Evolutionary conservation across 2,113 vertebrate genomes (phyloP).

Genomic region (Erpornis zantholeuca): DNA sequence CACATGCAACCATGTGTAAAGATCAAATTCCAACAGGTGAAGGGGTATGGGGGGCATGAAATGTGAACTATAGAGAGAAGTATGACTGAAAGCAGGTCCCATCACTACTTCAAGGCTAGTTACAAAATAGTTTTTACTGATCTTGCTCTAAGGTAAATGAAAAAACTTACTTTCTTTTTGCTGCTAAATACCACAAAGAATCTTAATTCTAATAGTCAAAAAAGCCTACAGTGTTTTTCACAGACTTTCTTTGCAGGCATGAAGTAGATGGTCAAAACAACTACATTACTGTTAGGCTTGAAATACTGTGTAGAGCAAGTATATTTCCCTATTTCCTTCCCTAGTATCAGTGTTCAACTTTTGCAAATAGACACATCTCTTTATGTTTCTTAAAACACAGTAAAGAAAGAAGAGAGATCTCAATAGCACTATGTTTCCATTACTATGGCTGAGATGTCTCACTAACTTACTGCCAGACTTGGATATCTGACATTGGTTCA

Average conservation of each 20-base stretch:
- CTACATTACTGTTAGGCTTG: not conserved
- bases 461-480: not conserved
- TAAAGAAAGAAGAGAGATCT: not conserved
- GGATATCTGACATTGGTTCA: not conserved
- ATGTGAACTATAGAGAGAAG: not conserved
- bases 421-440: not conserved
- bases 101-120: not conserved
- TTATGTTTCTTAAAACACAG: not conserved
- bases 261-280: not conserved
- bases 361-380: not conserved
- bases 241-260: not conserved
- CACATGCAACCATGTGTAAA: not conserved
- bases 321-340: not conserved
- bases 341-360: not conserved
- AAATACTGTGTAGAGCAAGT: not conserved
- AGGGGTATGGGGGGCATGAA: not conserved
- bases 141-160: not conserved
- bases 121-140: not conserved
- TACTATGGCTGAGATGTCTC: not conserved
- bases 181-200: not conserved
- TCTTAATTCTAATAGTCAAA: not conserved
- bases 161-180: not conserved
- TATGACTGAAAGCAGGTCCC: not conserved
- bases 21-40: not conserved
- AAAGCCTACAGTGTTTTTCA: not conserved